Evolutionary conservation across 2,113 vertebrate species (phyloP), one percentile per base, ranked within the genome.

Genomic region (Vulpes vulpes): DNA sequence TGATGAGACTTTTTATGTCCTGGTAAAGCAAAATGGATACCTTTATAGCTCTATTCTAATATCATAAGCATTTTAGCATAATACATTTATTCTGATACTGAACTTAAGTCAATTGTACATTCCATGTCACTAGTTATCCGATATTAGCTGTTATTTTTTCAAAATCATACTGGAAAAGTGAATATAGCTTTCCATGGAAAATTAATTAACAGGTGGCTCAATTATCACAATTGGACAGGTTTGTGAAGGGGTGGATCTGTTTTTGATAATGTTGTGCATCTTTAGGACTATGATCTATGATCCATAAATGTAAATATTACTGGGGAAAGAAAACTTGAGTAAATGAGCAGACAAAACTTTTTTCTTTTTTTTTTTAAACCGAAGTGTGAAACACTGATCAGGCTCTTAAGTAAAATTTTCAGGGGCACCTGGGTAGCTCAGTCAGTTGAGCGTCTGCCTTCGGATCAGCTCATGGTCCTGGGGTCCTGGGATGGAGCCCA

Each of bases 91-190:
- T 92, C 27, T 87, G 67, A 59, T 73, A 90, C 1, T 88, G 38
- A 82, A 55, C 30, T 88, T 91, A 71, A 20, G 32, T 88, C 82
- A 91, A 19, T 84, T 38, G 27, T 91, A 71, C 38, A 60, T 97
- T 83, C 25, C 38, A 83, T 67, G 80, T 85, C 89, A 85, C 51
- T 69, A 80, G 79, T 22, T 86, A 59, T 32, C 15, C 23, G 60
- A 95, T 92, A 92, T 89, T 88, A 84, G 17, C 49, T 73, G 38
- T 60, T 82, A 89, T 62, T 69, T 80, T 82, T 91, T 71, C 57
- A 83, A 89, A 89, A 81, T 76, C 53, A 73, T 78, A 74, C 8
- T 38, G 59, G 12, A 30, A 89, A 57, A 84, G 7, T 67, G 3
- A 25, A 55, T 38, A 49, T 6, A 67, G 62, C 49, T 71, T 96